These are phyloP conservation scores for Crypturellus tataupa DNA, from an alignment of 2,797 vertebrate species.

Conservation along the genomic window DNA sequence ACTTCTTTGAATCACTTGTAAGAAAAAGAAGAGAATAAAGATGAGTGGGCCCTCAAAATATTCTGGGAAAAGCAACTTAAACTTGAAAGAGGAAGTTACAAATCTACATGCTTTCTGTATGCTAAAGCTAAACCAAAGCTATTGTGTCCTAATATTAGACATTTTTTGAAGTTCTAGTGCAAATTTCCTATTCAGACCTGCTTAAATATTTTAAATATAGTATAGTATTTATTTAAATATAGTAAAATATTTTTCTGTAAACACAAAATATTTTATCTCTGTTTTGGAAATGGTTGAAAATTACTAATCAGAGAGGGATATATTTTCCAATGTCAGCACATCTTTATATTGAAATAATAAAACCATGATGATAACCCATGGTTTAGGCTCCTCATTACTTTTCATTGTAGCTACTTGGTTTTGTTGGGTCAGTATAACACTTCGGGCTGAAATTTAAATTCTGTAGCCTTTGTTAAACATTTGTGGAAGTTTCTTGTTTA, in stretches of 20 bases:
- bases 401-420: not conserved
- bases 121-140: not conserved
- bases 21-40: not conserved
- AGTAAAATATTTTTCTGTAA: not conserved
- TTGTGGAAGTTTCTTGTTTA: not conserved
- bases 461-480: not conserved
- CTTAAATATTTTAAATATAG: not conserved
- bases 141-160: not conserved
- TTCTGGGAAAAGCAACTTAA: not conserved
- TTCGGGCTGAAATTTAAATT: not conserved
- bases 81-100: not conserved
- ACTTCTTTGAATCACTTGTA: not conserved
- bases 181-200: not conserved
- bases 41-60: not conserved
- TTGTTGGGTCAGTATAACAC: not conserved
- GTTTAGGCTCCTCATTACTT: not conserved
- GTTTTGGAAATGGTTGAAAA: not conserved
- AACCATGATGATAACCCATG: no score
- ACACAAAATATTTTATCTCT: not conserved
- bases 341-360: not conserved
- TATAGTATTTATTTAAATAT: no score
- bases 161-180: not conserved
- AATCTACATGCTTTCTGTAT: rapidly evolving
- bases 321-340: not conserved
- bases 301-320: not conserved